Evolutionary conservation across 1,140 invertebrate species (phyloP), one percentile per base, ranked within the genome.

Genomic region (Tyrophagus putrescentiae): DNA sequence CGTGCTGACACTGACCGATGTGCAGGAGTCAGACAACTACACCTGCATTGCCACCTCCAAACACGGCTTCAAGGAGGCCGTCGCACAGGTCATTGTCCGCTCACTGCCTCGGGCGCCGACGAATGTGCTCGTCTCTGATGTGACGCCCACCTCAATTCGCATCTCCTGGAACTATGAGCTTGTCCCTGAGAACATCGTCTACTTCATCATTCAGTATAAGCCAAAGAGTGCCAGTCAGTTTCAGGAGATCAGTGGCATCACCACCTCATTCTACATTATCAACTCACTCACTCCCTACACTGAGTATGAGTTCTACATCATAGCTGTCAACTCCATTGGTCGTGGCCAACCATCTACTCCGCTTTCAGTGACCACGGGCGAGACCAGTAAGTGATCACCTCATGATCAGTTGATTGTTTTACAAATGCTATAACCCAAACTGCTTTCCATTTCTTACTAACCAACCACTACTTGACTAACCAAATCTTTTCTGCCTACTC

Each of bases 141-240:
- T 95, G 50, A 93, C 89, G 1, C 85, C 90, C 1, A 90, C 86
- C 1, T 89, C 88, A 0, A 86, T 95, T 7, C 80, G 87, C 60
- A 75, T 96, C 56, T 82, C 84, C 1, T 97, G 92, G 92, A 84
- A 84, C 0, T 90, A 91, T 71, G 75, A 75, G 53, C 84, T 82
- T 68, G 82, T 82, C 52, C 57, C 70, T 36, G 81, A 73, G 79
- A 85, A 90, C 65, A 79, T 92, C 18, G 82, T 84, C 64, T 93
- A 94, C 70, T 96, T 94, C 75, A 87, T 92, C 39, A 89, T 96
- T 62, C 87, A 92, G 70, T 94, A 93, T 75, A 95, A 93, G 71
- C 87, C 88, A 2, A 90, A 88, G 74, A 84, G 85, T 70, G 68
- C 73, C n/a, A 67, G 66, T 48, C 68, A 69, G 50, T 70, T 64